These are phyloP conservation scores for Neodiprion fabricii DNA, from an alignment of 1,140 invertebrate species.

Conservation along the genomic window DNA sequence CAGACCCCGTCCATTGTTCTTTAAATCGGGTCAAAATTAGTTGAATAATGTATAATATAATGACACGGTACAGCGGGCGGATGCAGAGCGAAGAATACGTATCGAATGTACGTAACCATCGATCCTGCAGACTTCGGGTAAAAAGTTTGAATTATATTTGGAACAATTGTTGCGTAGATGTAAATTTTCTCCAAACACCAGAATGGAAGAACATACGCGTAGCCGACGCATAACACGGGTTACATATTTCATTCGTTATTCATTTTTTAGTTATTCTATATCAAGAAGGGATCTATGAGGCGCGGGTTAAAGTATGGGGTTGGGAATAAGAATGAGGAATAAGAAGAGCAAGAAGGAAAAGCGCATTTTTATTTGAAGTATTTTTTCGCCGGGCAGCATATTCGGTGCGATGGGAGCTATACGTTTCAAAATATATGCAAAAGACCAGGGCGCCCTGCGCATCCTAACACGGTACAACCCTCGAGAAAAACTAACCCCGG, in stretches of 20 bases:
- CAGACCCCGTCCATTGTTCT: not conserved
- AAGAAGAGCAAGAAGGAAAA: not conserved
- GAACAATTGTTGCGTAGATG: too few species aligned
- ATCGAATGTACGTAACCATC: too few species aligned
- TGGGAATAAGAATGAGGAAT: not conserved
- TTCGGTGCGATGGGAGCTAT: conserved; percentile 46
- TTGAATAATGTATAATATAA: not conserved
- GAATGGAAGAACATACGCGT: too few species aligned
- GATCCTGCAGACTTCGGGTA: too few species aligned
- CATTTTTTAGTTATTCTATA: too few species aligned
- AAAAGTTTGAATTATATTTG: too few species aligned
- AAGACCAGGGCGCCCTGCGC: conserved; percentile 54
- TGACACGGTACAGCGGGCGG: not conserved
- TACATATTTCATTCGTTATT: too few species aligned
- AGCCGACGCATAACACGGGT: too few species aligned
- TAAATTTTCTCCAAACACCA: too few species aligned
- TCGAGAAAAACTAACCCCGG: conserved; percentile 37
- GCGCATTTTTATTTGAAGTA: not conserved
- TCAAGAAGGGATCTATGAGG: too few species aligned
- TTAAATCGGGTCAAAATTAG: conserved; percentile 2
- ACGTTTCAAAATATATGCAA: conserved; percentile 61
- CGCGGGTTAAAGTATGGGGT: too few species aligned
- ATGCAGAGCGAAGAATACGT: not conserved
- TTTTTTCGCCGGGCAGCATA: conserved; percentile 39
- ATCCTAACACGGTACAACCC: conserved; percentile 56